Percentiles rank a stretch among this genome's conserved stretches.
These are phyloP conservation scores for Monopis laevigella DNA, from an alignment of 2,888 invertebrate genomes.

Conservation along the genomic window DNA sequence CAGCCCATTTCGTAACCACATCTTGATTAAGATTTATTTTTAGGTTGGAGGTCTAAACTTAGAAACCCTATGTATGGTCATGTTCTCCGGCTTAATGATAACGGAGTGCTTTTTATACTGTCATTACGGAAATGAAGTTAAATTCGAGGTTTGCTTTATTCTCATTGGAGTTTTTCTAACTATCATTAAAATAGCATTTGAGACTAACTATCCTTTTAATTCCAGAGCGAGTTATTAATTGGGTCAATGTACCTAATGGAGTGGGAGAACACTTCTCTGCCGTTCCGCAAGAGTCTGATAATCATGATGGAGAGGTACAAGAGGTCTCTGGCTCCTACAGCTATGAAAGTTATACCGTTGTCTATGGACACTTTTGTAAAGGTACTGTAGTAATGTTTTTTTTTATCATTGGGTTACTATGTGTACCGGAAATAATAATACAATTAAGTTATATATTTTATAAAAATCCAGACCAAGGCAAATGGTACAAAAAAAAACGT, in stretches of 20 bases:
- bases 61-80: slow-evolving; percentile 57
- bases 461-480: too few relatives aligned
- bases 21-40: too few relatives aligned
- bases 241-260: slow-evolving; percentile 44
- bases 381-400: too few relatives aligned
- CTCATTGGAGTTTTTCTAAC: background rate
- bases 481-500: too few relatives aligned
- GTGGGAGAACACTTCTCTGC: slow-evolving; percentile 31
- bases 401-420: too few relatives aligned
- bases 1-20: too few relatives aligned
- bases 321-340: slow-evolving; percentile 54
- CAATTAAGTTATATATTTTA: too few relatives aligned
- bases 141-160: slow-evolving; percentile 43
- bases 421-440: too few relatives aligned
- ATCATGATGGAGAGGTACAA: slow-evolving; percentile 52
- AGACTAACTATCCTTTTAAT: background rate
- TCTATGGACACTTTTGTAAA: slow-evolving; percentile 59
- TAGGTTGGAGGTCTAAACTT: too few relatives aligned
- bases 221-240: slow-evolving; percentile 24
- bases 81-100: slow-evolving; percentile 63
- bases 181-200: background rate
- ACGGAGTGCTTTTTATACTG: slow-evolving; percentile 65
- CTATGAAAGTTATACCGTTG: slow-evolving; percentile 54
- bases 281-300: slow-evolving; percentile 37
- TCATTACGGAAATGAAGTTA: slow-evolving; percentile 66